Conservation (phyloP, 2,888 invertebrate species). For the Marronus borbonicus region DNA sequence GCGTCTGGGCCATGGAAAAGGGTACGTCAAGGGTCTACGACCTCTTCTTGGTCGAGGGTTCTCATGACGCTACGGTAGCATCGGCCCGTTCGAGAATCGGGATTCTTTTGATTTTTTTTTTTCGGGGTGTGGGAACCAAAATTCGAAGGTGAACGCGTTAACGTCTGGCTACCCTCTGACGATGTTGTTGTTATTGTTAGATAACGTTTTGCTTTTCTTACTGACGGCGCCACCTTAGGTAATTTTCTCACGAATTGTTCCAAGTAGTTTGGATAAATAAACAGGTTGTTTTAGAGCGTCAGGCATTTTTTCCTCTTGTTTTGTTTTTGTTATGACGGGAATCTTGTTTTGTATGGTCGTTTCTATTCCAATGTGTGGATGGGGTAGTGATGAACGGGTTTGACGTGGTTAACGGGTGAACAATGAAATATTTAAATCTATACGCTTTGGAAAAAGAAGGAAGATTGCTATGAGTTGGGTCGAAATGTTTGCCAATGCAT, state of each 20-base stretch:
- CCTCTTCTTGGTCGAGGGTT: slow-evolving; percentile 1
- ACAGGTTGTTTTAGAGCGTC: slow-evolving; percentile 9
- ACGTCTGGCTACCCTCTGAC: slow-evolving; percentile 3
- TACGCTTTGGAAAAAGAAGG: background rate
- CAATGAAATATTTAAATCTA: background rate
- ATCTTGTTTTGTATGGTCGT: background rate
- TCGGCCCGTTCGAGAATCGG: slow-evolving; percentile 21
- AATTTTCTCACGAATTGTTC: slow-evolving; percentile 25
- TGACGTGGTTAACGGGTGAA: background rate
- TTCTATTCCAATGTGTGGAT: too few relatives aligned
- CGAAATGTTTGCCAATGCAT: too few relatives aligned
- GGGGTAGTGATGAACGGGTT: background rate
- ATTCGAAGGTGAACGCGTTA: background rate
- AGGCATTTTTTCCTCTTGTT: background rate
- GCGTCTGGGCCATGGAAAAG: background rate
- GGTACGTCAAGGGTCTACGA: slow-evolving; percentile 7
- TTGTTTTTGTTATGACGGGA: slow-evolving; percentile 31
- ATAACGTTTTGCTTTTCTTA: background rate
- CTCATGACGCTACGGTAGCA: background rate
- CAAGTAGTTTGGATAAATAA: background rate
- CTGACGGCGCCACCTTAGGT: slow-evolving; percentile 6
- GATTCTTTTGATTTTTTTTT: background rate
- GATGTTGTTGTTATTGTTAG: slow-evolving; percentile 20
- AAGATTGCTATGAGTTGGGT: background rate
- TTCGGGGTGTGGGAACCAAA: slow-evolving; percentile 19